Conservation (phyloP, 2,797 vertebrate species). For the Fundulus diaphanus region DNA sequence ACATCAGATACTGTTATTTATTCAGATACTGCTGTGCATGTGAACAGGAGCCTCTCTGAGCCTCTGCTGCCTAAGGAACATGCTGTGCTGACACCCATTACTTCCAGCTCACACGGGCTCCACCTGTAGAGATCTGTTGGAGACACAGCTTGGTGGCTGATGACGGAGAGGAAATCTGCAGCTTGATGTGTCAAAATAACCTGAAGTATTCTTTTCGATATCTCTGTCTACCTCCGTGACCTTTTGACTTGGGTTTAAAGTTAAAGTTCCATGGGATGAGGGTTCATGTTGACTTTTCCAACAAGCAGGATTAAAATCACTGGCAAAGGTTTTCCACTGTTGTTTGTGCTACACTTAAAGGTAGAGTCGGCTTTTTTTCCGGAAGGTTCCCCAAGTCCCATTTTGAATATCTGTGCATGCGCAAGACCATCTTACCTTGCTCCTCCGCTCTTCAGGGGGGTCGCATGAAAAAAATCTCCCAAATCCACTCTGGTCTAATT, state of each 20-base stretch:
- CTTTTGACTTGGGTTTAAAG: neutral
- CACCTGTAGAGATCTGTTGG: slow-evolving; percentile 36
- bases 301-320: neutral
- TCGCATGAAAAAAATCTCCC: no score
- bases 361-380: no score
- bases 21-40: slow-evolving; percentile 76
- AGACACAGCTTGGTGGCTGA: neutral
- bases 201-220: slow-evolving; percentile 5
- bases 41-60: slow-evolving; percentile 73
- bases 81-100: slow-evolving; percentile 55
- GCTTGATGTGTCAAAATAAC: slow-evolving; percentile 11
- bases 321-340: neutral
- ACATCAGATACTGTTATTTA: slow-evolving; percentile 87
- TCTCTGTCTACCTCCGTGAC: neutral
- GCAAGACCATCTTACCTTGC: no score
- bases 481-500: no score
- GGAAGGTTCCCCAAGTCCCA: no score
- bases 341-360: neutral
- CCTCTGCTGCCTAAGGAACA: slow-evolving; percentile 56
- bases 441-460: no score
- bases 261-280: neutral
- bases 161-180: slow-evolving; percentile 5
- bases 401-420: no score
- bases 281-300: neutral
- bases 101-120: slow-evolving; percentile 44